Evolutionary conservation across 2,113 vertebrate genomes (phyloP).

Genomic region (Cyphotilapia sp.): DNA sequence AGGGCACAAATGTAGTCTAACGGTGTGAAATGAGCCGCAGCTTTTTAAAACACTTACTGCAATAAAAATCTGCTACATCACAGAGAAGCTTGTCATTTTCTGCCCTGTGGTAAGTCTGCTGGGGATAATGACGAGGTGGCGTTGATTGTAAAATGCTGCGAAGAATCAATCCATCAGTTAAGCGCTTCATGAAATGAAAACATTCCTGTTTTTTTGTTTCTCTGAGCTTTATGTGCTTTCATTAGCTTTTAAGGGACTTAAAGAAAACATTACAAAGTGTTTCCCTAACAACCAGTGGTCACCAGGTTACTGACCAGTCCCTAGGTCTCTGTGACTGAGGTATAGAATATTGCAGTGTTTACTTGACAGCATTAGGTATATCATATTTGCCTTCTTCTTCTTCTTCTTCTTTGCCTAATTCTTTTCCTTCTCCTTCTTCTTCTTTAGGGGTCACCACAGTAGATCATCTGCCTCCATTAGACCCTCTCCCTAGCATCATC

Average conservation of each 20-base stretch:
- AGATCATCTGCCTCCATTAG: not conserved
- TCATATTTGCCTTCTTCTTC: not conserved
- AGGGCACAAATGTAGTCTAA: not conserved
- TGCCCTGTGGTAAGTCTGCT: not conserved
- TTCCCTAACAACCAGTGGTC: not conserved
- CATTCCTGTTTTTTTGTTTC: not conserved
- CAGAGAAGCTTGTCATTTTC: not conserved
- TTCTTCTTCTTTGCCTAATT: not conserved
- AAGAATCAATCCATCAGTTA: not conserved
- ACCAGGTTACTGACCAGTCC: not conserved
- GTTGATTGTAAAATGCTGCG: not conserved
- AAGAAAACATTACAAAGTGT: not conserved
- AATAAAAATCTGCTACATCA: not conserved
- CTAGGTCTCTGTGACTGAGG: not conserved
- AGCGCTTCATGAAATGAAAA: not conserved
- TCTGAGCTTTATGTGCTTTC: not conserved
- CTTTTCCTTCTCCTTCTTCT: not conserved
- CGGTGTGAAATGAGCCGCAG: not conserved
- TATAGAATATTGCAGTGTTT: not conserved
- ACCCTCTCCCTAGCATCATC: not conserved
- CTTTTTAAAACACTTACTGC: not conserved
- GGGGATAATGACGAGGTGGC: not conserved
- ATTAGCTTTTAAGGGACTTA: not conserved
- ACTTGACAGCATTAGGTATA: not conserved
- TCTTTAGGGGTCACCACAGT: not conserved